Evolutionary conservation across 2,113 vertebrate species (phyloP), one percentile per base, ranked within the genome.

Genomic region (Pteruthius melanotis): DNA sequence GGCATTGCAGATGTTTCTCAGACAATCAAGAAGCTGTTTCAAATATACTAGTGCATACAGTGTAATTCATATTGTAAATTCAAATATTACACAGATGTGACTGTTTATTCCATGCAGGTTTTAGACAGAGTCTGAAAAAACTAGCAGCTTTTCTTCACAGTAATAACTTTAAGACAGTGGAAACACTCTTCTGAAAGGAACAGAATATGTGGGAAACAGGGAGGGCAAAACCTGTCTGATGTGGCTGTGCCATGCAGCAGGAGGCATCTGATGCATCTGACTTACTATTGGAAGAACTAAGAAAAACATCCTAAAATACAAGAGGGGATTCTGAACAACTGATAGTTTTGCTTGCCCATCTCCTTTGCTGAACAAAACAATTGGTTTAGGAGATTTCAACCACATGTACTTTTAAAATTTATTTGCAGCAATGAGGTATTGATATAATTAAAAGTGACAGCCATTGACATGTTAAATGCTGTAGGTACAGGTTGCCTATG

Each of bases 341-440:
- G 21, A 14, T 37, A 10, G 8, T 53, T 90, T 49, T 56, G 15
- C n/a, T 60, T 45, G 15, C 17, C 45, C 6, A 1, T 49, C n/a
- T 77, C 40, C 19, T 72, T 50, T 47, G 23, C 31, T 45, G 68
- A 71, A 64, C 17, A 68, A 66, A 56, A 3, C 28, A 66, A 16
- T 31, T 76, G 23, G 35, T 45, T 83, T 40, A 35, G 49, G 10
- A 80, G 63, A 59, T 87, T 77, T 76, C 26, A 76, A 17, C 26
- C 57, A 50, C 0, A 0, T 6, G 9, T 54, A 31, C 72, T n/a
- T 68, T 26, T 37, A 81, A 80, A 65, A 87, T 81, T 47, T 80
- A 65, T 71, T 54, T 0, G 0, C 20, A 35, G 31, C 6, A 21
- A 63, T 3, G 9, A 72, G 14, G 18, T 76, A 66, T 22, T 60